Evolutionary conservation across 2,888 invertebrate species (phyloP).

Genomic region (Drosophila helvetica): DNA sequence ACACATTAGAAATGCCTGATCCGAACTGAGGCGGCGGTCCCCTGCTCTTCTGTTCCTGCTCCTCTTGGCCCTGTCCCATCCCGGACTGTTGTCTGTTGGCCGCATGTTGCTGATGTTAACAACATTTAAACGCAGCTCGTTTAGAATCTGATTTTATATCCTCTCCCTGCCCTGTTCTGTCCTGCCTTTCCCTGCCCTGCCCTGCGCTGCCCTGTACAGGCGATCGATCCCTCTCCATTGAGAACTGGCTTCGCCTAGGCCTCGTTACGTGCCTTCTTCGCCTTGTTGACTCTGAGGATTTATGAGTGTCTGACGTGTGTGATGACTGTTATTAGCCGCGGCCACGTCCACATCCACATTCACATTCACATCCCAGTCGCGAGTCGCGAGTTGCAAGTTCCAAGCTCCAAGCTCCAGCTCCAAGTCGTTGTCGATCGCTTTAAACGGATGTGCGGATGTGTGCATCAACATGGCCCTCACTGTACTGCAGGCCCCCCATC

Average conservation of each 20-base stretch:
- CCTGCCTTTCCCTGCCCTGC: no score
- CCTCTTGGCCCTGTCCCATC: conserved; percentile 21
- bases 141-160: conserved; percentile 69
- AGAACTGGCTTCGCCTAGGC: conserved; percentile 28
- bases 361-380: background rate
- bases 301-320: conserved; percentile 79
- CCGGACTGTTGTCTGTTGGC: background rate
- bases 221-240: conserved; percentile 6
- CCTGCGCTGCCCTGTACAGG: background rate
- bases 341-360: conserved; percentile 46
- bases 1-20: conserved; percentile 68
- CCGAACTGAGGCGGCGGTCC: conserved; percentile 1
- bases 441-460: conserved; percentile 65
- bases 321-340: conserved; percentile 81
- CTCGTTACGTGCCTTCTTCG: conserved; percentile 48
- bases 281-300: conserved; percentile 77
- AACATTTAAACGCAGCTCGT: conserved; percentile 77
- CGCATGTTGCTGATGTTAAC: conserved; percentile 61
- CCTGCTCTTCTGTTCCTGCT: conserved; percentile 11
- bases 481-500: background rate
- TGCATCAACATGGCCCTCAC: conserved; percentile 40
- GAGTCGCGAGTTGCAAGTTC: background rate
- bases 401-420: background rate
- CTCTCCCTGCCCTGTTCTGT: background rate
- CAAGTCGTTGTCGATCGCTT: conserved; percentile 22